A percentile compares a stretch with the other conserved stretches of the same genome.
Conservation (phyloP, 64 coral and sea anemone genomes). For the Hydrozoanthus tunicans region DNA sequence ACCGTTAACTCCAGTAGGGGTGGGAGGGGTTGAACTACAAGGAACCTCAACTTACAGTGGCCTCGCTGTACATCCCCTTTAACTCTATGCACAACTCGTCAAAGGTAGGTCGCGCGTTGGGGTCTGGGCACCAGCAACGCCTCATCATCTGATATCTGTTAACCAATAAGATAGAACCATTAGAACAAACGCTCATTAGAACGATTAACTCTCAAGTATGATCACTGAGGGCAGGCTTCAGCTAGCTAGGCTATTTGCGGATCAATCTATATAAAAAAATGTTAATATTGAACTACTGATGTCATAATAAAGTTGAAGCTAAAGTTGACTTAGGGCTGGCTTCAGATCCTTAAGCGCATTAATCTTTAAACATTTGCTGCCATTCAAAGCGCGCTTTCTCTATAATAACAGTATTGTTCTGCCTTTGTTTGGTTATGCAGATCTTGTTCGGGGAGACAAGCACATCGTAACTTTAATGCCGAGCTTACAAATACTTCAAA, state of each 20-base stretch:
- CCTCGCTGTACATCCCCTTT: slow-evolving; percentile 38
- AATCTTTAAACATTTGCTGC: slow-evolving; percentile 36
- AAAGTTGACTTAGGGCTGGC: background rate
- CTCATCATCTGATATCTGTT: slow-evolving; percentile 51
- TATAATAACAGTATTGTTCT: slow-evolving; percentile 61
- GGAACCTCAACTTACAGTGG: slow-evolving; percentile 10
- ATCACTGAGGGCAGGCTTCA: background rate
- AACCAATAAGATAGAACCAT: background rate
- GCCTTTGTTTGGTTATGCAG: slow-evolving; percentile 58
- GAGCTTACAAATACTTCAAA: background rate
- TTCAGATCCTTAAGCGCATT: slow-evolving; percentile 15
- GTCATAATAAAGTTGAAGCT: background rate
- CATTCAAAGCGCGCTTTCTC: slow-evolving; percentile 57
- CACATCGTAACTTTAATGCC: slow-evolving; percentile 12
- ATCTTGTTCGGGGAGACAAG: slow-evolving; percentile 59
- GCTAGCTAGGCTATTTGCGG: too few relatives aligned
- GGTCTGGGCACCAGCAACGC: slow-evolving; percentile 59
- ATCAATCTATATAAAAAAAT: too few relatives aligned
- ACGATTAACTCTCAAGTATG: background rate
- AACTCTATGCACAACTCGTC: slow-evolving; percentile 42
- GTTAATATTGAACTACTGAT: too few relatives aligned
- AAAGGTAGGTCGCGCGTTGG: slow-evolving; percentile 33
- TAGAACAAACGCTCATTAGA: background rate
- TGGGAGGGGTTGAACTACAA: too few relatives aligned
- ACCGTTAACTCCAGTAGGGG: too few relatives aligned